These are phyloP conservation scores for Poeciliopsis retropinna DNA, from an alignment of 2,113 vertebrate genomes.

Conservation along the genomic window DNA sequence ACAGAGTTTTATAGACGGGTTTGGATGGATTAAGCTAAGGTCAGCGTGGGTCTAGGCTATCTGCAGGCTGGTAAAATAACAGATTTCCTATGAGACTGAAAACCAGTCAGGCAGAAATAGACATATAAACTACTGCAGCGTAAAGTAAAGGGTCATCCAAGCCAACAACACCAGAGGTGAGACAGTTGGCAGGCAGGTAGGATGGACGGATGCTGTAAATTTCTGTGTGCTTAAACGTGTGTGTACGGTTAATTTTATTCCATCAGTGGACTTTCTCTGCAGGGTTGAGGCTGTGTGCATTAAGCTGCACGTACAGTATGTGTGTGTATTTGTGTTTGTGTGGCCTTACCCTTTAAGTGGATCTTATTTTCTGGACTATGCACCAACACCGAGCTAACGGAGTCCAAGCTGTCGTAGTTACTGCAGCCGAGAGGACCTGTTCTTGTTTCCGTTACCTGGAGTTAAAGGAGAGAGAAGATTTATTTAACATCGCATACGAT, in stretches of 20 bases:
- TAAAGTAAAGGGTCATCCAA: conserved; percentile 64
- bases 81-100: conserved; percentile 55
- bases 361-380: conserved; percentile 99
- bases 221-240: conserved; percentile 23
- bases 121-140: conserved; percentile 67
- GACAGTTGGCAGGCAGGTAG: conserved; percentile 32
- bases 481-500: conserved; percentile 6
- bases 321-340: conserved; percentile 11
- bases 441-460: conserved; percentile 95
- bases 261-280: conserved; percentile 33
- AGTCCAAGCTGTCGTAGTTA: conserved; percentile 99
- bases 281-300: background rate
- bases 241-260: background rate
- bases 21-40: conserved; percentile 30
- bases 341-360: conserved; percentile 90
- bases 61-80: conserved; percentile 60
- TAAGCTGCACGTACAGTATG: conserved; percentile 1
- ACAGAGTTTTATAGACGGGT: conserved; percentile 12
- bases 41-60: conserved; percentile 36
- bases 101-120: conserved; percentile 58
- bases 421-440: conserved; percentile 97
- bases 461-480: conserved; percentile 51
- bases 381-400: conserved; percentile 96
- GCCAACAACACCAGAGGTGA: conserved; percentile 54
- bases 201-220: conserved; percentile 19